A percentile compares a stretch with the other conserved stretches of the same genome.
phyloP scores from a whole-genome alignment of 37 sponge, comb jelly and placozoan species.

The Hexactinellida sp. region DNA sequence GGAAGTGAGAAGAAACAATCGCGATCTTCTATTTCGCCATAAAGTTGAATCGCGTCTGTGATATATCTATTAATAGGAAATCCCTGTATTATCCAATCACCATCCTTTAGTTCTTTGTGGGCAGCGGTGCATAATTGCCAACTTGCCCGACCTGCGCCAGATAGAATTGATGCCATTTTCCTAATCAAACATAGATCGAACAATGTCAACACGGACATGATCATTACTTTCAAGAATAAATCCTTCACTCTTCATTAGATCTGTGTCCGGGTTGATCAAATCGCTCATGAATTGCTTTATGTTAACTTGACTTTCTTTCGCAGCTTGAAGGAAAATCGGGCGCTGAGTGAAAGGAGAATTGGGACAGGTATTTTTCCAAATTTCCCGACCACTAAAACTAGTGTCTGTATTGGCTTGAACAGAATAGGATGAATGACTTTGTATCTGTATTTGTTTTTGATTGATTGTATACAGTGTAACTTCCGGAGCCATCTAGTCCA shows the following conservation, averaged over 20 bases:
- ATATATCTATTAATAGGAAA: neutral
- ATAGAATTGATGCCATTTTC: neutral
- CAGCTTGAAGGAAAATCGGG: neutral
- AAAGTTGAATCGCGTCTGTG: neutral
- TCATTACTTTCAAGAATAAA: neutral
- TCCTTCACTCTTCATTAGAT: neutral
- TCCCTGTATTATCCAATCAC: neutral
- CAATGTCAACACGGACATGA: neutral
- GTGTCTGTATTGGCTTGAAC: neutral
- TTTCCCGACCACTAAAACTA: neutral
- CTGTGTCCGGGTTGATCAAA: neutral
- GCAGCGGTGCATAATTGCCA: neutral
- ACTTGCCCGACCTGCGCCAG: neutral
- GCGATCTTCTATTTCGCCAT: neutral
- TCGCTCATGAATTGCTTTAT: neutral
- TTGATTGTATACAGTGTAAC: neutral
- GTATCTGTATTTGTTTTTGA: neutral
- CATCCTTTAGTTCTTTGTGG: neutral
- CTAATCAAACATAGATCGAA: neutral
- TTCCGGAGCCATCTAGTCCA: neutral
- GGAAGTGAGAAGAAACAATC: neutral
- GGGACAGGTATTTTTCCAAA: neutral
- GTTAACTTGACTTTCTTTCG: neutral
- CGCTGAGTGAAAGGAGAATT: neutral
- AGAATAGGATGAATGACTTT: neutral